phyloP scores from a whole-genome alignment of 2,797 vertebrate genomes.

The Siniperca scherzeri region DNA sequence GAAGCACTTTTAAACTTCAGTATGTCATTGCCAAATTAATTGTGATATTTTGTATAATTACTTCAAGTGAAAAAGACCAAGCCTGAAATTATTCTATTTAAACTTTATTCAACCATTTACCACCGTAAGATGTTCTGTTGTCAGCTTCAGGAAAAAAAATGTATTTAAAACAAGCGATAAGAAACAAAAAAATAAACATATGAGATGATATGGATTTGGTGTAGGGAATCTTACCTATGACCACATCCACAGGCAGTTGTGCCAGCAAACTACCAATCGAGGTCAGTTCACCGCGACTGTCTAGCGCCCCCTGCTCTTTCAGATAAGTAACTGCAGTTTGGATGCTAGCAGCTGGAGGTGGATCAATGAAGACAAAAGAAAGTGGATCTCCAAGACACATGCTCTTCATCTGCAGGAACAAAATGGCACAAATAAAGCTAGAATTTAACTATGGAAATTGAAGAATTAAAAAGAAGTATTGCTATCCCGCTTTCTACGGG shows the following conservation, averaged over 20 bases:
- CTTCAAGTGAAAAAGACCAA: neutral
- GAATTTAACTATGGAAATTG: neutral
- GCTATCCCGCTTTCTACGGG: neutral
- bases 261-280: slow-evolving; percentile 92
- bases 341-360: slow-evolving; percentile 90
- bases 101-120: neutral
- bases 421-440: neutral
- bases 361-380: slow-evolving; percentile 93
- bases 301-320: slow-evolving; percentile 92
- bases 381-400: slow-evolving; percentile 93
- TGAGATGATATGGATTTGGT: neutral
- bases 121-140: neutral
- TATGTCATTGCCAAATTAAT: neutral
- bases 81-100: neutral
- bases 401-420: slow-evolving; percentile 91
- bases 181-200: neutral
- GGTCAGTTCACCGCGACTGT: slow-evolving; percentile 85
- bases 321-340: slow-evolving; percentile 92
- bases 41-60: neutral
- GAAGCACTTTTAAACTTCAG: neutral
- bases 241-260: slow-evolving; percentile 93
- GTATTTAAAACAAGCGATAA: neutral
- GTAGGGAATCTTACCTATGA: slow-evolving; percentile 86
- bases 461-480: accelerated
- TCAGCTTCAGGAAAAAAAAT: neutral